Evolutionary conservation across 2,888 invertebrate species (phyloP).

Genomic region (Isoperla grammatica): DNA sequence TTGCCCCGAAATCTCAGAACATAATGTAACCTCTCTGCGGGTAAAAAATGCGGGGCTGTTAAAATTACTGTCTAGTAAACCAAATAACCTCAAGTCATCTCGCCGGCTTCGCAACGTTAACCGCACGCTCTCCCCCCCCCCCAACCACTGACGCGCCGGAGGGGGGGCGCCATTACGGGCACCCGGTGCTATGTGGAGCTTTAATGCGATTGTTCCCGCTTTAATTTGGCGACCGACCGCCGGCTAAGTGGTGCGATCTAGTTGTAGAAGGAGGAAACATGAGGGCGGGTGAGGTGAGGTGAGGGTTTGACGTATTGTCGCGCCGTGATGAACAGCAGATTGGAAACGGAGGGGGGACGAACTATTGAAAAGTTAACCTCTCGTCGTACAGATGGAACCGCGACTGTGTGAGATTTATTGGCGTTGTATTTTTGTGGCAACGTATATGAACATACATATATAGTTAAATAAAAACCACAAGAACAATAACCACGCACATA

Average conservation of each 20-base stretch:
- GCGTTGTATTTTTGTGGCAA: too few species aligned
- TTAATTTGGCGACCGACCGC: constrained; percentile 21
- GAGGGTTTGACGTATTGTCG: not conserved
- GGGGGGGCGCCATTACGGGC: constrained; percentile 14
- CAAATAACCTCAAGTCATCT: constrained; percentile 7
- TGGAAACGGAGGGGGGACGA: too few species aligned
- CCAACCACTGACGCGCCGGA: not conserved
- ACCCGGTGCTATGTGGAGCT: constrained; percentile 15
- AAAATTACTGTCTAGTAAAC: constrained; percentile 6
- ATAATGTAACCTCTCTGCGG: not conserved
- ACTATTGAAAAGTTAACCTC: too few species aligned
- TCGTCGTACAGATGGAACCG: too few species aligned
- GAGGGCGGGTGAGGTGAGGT: not conserved
- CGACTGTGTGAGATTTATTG: too few species aligned
- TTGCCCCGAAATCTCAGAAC: too few species aligned
- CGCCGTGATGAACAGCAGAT: too few species aligned
- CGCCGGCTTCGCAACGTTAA: constrained; percentile 1
- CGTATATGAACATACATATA: too few species aligned
- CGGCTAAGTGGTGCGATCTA: constrained; percentile 16
- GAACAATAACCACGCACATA: too few species aligned
- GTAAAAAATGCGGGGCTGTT: constrained; percentile 4
- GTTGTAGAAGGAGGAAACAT: not conserved
- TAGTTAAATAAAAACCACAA: too few species aligned
- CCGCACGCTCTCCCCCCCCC: not conserved
- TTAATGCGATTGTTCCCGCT: constrained; percentile 23